Evolutionary conservation across 2,888 invertebrate species (phyloP), one percentile per base, ranked within the genome.

Genomic region (Tuberolachnus salignus): DNA sequence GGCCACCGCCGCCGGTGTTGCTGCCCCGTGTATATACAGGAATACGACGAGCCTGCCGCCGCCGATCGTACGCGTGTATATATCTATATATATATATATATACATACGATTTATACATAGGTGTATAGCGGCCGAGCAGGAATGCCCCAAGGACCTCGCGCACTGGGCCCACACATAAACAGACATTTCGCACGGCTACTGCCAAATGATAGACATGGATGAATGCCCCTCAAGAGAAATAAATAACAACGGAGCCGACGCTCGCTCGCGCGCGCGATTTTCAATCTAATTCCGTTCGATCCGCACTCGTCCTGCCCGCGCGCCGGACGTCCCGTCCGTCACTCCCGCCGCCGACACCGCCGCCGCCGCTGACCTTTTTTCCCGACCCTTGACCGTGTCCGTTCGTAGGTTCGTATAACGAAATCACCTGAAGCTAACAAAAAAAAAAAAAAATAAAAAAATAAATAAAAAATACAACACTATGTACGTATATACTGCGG

Each of bases 141-240:
- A 46, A 75, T 75, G 34, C 75, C 64, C 75, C n/a, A 34, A 75
- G 75, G 75, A 75, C 66, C 26, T 66, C 11, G 1, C 19, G 44
- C 49, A 26, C 23, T 10, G 64, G 53, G 74, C 46, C 61, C 72
- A 74, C 72, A 74, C 75, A 57, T 55, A 75, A 67, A 75, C 64
- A 75, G 75, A 67, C 66, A 67, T 66, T 75, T 75, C 66, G 66
- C 66, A 57, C 66, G 75, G 75, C 66, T 74, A 57, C 66, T 57
- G 66, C 75, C 75, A 75, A 74, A 57, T 75, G 78, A 78, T 78
- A 78, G 78, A 78, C 78, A 44, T 69, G 78, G 78, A 78, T 59
- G 69, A 59, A 69, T 78, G 78, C 67, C 67, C 49, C 78, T 69
- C 67, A 59, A 69, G 78, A 78, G 78, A 78, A 75, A 75, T 75